Conservation (phyloP, 2,113 vertebrate genomes). For the Phyllopteryx taeniolatus region DNA sequence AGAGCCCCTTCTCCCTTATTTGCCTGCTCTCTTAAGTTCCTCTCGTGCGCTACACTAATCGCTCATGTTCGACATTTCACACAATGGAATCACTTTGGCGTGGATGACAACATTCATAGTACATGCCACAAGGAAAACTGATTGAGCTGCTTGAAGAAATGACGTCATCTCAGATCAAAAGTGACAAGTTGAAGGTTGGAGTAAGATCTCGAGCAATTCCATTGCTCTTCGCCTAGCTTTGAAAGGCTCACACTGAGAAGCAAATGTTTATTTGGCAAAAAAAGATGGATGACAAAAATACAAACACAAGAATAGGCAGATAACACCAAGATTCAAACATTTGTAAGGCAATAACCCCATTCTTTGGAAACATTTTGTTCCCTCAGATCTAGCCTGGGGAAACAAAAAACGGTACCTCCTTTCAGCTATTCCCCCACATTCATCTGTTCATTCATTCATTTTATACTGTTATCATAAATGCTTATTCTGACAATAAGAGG, state of each 20-base stretch:
- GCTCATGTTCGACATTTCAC: conserved; percentile 29
- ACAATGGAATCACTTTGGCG: conserved; percentile 27
- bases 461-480: background rate
- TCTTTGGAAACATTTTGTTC: background rate
- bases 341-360: background rate
- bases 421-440: background rate
- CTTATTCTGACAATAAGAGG: no score
- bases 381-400: background rate
- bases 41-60: conserved; percentile 27
- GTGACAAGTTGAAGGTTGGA: conserved; percentile 12
- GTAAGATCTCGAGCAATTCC: conserved; percentile 37
- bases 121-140: conserved; percentile 21
- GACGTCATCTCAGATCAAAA: background rate
- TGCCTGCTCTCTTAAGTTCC: conserved; percentile 19
- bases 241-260: conserved; percentile 1
- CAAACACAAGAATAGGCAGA: background rate
- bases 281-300: conserved; percentile 4
- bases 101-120: conserved; percentile 32
- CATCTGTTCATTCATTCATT: background rate
- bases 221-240: background rate
- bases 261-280: conserved; percentile 19
- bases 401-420: background rate
- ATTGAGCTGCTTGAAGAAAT: conserved; percentile 27
- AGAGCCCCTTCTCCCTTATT: conserved; percentile 16
- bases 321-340: background rate